Conservation (phyloP, 2,113 vertebrate species). For the Albula glossodonta region DNA sequence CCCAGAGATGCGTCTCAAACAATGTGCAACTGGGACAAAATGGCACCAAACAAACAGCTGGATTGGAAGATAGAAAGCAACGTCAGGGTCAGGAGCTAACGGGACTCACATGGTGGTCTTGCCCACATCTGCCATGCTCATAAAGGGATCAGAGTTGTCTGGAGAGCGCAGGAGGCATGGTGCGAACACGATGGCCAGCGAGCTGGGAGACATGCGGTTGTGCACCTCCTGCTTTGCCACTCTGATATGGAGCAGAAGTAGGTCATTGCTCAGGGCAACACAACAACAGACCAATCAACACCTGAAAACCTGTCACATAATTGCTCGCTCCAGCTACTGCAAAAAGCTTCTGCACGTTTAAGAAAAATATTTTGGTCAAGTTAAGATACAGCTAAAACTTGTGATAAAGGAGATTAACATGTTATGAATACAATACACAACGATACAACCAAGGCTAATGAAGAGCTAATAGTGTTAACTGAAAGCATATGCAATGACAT, state of each 20-base stretch:
- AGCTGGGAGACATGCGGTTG: slow-evolving; percentile 89
- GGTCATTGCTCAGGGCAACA: background rate
- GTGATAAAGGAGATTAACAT: no score
- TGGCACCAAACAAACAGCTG: no score
- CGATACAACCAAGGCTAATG: no score
- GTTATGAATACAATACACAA: no score
- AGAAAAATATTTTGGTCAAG: no score
- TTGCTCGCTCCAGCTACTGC: background rate
- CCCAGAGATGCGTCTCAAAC: no score
- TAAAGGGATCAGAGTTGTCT: slow-evolving; percentile 81
- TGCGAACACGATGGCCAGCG: slow-evolving; percentile 92
- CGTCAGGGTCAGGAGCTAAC: background rate
- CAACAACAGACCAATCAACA: background rate
- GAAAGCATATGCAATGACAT: no score
- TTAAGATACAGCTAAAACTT: no score
- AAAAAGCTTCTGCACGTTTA: no score
- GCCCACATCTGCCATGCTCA: slow-evolving; percentile 87
- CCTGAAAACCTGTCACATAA: background rate
- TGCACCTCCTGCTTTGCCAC: slow-evolving; percentile 86
- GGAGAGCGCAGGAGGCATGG: slow-evolving; percentile 90
- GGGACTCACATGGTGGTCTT: slow-evolving; percentile 88
- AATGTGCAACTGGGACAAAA: no score
- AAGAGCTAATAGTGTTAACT: no score
- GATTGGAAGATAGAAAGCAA: background rate
- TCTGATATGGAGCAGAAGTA: slow-evolving; percentile 60